These are phyloP conservation scores for Trichechus manatus DNA, from an alignment of 2,113 vertebrate species.

Conservation along the genomic window DNA sequence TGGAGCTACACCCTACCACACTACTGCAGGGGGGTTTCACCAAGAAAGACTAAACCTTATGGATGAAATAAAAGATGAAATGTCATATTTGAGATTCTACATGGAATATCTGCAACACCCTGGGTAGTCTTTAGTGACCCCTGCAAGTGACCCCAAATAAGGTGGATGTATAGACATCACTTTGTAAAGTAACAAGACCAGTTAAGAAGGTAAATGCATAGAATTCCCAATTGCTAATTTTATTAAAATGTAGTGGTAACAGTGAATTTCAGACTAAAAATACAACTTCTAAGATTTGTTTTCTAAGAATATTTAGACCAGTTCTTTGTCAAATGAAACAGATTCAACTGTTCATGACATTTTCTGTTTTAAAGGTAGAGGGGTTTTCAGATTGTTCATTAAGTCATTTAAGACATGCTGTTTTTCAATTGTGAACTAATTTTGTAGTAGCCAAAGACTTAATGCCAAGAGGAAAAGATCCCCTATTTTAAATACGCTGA, in stretches of 20 bases:
- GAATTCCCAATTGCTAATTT: not conserved
- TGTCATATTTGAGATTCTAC: too few species aligned
- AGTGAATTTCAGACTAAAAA: constrained; percentile 40
- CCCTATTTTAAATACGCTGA: not conserved
- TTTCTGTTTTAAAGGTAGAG: not conserved
- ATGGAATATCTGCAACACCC: not conserved
- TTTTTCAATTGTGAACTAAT: constrained; percentile 20
- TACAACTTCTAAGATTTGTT: not conserved
- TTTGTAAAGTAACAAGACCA: not conserved
- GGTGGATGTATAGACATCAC: not conserved
- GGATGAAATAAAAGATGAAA: not conserved
- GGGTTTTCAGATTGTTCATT: not conserved
- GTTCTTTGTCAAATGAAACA: not conserved
- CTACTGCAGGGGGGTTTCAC: not conserved
- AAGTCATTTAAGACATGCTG: not conserved
- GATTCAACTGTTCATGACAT: not conserved
- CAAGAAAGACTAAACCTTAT: not conserved
- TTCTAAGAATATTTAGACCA: not conserved
- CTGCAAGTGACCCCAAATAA: not conserved
- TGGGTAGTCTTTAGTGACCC: not conserved
- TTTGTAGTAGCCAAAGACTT: not conserved
- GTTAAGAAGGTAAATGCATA: not conserved
- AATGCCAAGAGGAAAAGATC: not conserved
- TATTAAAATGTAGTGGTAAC: not conserved
- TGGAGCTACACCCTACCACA: not conserved